Evolutionary conservation across 2,797 vertebrate species (phyloP).

Genomic region (Thunnus albacares): DNA sequence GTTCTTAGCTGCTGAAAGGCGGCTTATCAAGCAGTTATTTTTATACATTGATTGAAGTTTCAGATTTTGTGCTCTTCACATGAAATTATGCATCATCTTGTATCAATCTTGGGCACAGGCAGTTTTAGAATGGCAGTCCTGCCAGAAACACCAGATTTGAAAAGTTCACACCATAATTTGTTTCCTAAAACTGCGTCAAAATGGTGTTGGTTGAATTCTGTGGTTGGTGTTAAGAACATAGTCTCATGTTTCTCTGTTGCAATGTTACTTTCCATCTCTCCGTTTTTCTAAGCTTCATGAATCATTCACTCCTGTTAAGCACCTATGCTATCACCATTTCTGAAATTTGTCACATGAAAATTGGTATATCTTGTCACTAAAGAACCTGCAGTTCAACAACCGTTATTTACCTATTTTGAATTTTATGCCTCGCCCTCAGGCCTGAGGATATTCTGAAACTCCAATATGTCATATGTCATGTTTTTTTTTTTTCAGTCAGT

Average conservation of each 20-base stretch:
- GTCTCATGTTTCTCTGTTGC: slow-evolving; percentile 1
- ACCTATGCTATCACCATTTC: background rate
- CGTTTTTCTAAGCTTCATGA: background rate
- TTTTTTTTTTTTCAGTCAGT: background rate
- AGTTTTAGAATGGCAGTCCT: background rate
- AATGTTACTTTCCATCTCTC: background rate
- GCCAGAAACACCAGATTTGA: background rate
- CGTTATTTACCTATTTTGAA: slow-evolving; percentile 7
- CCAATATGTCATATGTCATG: background rate
- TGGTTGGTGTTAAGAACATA: background rate
- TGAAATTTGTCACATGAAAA: background rate
- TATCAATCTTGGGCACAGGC: background rate
- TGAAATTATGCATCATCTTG: background rate
- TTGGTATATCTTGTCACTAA: no score
- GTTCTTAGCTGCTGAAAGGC: background rate
- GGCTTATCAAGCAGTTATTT: background rate
- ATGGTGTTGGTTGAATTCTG: background rate
- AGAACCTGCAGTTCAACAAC: background rate
- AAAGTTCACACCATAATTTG: background rate
- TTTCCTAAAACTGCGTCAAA: background rate
- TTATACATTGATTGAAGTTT: background rate
- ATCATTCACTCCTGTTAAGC: background rate
- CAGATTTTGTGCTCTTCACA: background rate
- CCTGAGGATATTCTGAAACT: slow-evolving; percentile 3
- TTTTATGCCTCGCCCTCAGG: background rate